Evolutionary conservation across 2,888 invertebrate genomes (phyloP), one percentile per base, ranked within the genome.

Genomic region (Caenorhabditis macrosperma): DNA sequence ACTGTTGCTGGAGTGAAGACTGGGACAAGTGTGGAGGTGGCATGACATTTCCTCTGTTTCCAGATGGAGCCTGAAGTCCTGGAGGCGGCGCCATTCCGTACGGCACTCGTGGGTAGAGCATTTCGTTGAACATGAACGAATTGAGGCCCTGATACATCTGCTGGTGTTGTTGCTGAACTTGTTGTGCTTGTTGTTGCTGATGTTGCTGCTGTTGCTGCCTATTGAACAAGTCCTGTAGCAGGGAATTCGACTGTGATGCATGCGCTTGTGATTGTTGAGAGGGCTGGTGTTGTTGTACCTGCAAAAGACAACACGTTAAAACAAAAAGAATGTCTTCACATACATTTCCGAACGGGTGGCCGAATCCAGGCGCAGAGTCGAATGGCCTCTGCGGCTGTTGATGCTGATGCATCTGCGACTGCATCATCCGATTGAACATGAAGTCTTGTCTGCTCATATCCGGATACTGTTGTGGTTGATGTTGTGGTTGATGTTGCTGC

Each of bases 61-160:
- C 15, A 24, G 55, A 38, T 24, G 75, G 59, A 10, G 30, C 75
- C 41, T 52, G 54, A 5, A 71, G 63, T 17, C 75, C 75, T 46
- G 75, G 71, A 33, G 80, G 75, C 15, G 79, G 74, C 1, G 79
- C 68, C 52, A 75, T 59, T 41, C 74, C 74, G 15, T 64, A 74
- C 12, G 74, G 74, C 2, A 74, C 50, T 22, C 74, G 57, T 5
- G 26, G 57, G 3, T 35, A 15, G 57, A 74, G 50, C 64, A 74
- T 57, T 0, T 74, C 74, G 38, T 52, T 71, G 54, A 60, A 71
- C 61, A 50, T 38, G 41, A 68, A 72, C 26, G 71, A 66, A 17
- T 60, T 63, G 22, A 69, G 46, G 24, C 61, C 55, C 12, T 57
- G n/a, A 28, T 71, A 57, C 57, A 60, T 52, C n/a, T 75, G 61